Evolutionary conservation across 2,888 invertebrate genomes (phyloP).

Genomic region (Tortrix viridana): DNA sequence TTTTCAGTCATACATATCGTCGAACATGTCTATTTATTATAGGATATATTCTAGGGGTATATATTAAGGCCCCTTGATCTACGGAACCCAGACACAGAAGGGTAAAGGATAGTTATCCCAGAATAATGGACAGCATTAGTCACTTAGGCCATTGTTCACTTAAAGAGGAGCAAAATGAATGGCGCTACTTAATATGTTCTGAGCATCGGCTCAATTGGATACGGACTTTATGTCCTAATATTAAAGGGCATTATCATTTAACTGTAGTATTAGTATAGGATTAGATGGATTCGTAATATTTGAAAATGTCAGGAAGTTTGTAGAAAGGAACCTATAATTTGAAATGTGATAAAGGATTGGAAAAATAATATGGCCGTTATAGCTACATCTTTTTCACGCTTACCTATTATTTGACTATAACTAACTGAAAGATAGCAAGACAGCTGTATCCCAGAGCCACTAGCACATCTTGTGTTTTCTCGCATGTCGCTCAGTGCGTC

Average conservation of each 20-base stretch:
- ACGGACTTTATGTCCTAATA: constrained; percentile 6
- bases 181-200: constrained; percentile 27
- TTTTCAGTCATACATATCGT: not conserved
- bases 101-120: constrained; percentile 55
- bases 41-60: not conserved
- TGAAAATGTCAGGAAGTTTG: constrained; percentile 1
- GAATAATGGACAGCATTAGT: constrained; percentile 53
- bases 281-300: constrained; percentile 20
- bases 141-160: constrained; percentile 50
- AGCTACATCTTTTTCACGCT: too few species aligned
- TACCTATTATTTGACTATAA: too few species aligned
- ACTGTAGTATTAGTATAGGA: not conserved
- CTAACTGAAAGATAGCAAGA: too few species aligned
- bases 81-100: constrained; percentile 44
- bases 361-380: too few species aligned
- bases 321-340: too few species aligned
- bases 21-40: not conserved
- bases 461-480: too few species aligned
- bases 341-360: too few species aligned
- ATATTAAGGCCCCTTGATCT: constrained; percentile 16
- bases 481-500: too few species aligned
- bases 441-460: too few species aligned
- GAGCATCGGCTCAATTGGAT: constrained; percentile 3
- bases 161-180: constrained; percentile 32
- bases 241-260: not conserved